Base-by-base conservation (phyloP, 2,888 invertebrate species). In the Carabus problematicus region DNA sequence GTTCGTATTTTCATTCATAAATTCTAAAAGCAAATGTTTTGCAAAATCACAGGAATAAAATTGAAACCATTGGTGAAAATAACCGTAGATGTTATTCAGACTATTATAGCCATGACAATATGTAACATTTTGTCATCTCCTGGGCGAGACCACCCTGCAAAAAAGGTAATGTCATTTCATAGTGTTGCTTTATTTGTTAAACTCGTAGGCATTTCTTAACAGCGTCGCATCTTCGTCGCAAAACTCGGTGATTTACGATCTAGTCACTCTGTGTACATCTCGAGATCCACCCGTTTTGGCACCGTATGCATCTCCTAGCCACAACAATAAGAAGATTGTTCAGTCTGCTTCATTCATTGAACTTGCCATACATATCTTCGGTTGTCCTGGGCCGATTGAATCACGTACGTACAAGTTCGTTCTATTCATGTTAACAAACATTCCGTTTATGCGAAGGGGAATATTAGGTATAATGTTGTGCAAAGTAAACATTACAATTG, bases 211-310 rank as follows among this genome's bases (percentile, higher is more conserved):
- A 64, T 63, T 62, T 49, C 16, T 16, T 41, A 1, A 1, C 2
- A 45, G 29, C 29, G 29, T 29, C 29, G 29, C 45, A 45, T n/a
- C n/a, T 45, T 12, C 45, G 45, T 45, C 45, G 45, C 45, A 49
- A 18, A 12, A 43, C 54, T 19, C 40, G 16, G 66, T 66, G 66
- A 66, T 66, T 66, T 58, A 66, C 59, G 66, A 66, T 66, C 59
- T 58, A 39, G 56, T n/a, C 8, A 29, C 39, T 39, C n/a, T 56
- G 8, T 39, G 56, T 39, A 56, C 6, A 45, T 11, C 12, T 8
- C 45, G 40, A 59, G 56, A 49, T 58, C 58, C 66, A 66, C 66
- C 66, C 66, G 66, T 66, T 66, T 66, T 66, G 66, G 58, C 66
- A 66, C 8, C 56, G 19, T 19, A 18, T n/a, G n/a, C 19, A 54